Conservation (phyloP, 1,140 invertebrate genomes). For the Drosophila eugracilis region DNA sequence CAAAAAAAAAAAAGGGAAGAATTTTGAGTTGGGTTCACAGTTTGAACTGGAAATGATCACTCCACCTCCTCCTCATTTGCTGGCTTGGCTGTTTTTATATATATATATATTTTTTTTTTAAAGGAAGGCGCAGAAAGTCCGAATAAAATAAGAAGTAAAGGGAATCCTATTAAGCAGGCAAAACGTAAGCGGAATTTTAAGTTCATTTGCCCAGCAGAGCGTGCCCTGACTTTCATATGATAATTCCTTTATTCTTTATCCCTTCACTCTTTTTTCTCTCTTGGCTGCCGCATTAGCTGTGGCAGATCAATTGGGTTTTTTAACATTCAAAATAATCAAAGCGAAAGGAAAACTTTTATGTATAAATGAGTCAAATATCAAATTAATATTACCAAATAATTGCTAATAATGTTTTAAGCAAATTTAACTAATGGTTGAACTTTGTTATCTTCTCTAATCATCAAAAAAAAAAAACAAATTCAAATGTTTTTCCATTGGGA, state of each 20-base stretch:
- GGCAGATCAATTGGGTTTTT: background rate
- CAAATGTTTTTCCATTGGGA: background rate
- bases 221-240: slow-evolving; percentile 49
- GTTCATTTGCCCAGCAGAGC: slow-evolving; percentile 60
- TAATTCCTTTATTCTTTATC: slow-evolving; percentile 25
- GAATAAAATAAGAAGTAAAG: slow-evolving; percentile 39
- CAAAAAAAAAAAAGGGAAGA: slow-evolving; percentile 5
- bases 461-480: too few relatives aligned
- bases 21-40: slow-evolving; percentile 45
- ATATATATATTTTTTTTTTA: too few relatives aligned
- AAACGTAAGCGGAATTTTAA: slow-evolving; percentile 72
- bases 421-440: too few relatives aligned
- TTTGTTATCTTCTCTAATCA: too few relatives aligned
- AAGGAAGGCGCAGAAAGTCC: slow-evolving; percentile 5
- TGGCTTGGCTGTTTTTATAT: too few relatives aligned
- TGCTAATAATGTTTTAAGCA: too few relatives aligned
- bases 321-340: background rate
- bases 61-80: background rate
- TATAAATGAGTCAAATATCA: too few relatives aligned
- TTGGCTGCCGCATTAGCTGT: background rate
- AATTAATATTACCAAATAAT: too few relatives aligned
- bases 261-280: slow-evolving; percentile 2
- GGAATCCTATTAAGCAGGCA: slow-evolving; percentile 74
- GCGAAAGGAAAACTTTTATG: background rate
- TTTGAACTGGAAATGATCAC: slow-evolving; percentile 36